Percentiles rank a stretch among this genome's conserved stretches.
Evolutionary conservation across 2,113 vertebrate genomes (phyloP).

Genomic region (Camelus bactrianus): DNA sequence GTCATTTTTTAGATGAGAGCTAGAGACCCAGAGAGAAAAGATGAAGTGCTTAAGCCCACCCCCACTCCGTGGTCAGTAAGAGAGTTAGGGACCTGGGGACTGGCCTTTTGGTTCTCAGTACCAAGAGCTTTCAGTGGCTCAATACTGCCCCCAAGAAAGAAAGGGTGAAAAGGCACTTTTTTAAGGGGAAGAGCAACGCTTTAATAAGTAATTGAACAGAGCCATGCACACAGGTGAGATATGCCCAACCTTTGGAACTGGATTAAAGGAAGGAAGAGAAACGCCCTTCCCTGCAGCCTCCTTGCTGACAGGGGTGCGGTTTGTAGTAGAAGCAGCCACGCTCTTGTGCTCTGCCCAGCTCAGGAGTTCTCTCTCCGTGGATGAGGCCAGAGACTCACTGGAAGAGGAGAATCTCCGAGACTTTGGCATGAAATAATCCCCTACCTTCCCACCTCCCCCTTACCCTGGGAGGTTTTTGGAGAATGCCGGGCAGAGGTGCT

Average conservation of each 20-base stretch:
- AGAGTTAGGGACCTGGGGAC: too few relatives aligned
- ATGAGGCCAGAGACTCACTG: neutral
- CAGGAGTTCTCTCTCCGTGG: fast-evolving
- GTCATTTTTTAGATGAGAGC: neutral
- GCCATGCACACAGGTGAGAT: neutral
- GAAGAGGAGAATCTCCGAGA: neutral
- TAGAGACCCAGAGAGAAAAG: neutral
- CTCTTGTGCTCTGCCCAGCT: too few relatives aligned
- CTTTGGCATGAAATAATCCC: neutral
- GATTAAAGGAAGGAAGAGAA: neutral
- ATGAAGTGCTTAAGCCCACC: neutral
- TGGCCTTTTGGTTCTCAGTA: neutral
- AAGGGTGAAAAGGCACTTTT: neutral
- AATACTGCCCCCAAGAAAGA: neutral
- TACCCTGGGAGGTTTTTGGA: neutral
- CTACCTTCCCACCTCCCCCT: neutral
- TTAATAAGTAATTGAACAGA: neutral
- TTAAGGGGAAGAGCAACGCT: neutral
- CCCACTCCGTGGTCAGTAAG: neutral
- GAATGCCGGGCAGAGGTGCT: neutral
- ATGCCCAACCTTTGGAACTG: neutral
- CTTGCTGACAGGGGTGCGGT: fast-evolving
- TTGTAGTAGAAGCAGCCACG: neutral
- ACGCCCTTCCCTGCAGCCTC: neutral
- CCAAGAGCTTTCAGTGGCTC: neutral